A percentile compares a stretch with the other conserved stretches of the same genome.
Evolutionary conservation across 2,113 vertebrate species (phyloP).

Genomic region (Argyrosomus japonicus): DNA sequence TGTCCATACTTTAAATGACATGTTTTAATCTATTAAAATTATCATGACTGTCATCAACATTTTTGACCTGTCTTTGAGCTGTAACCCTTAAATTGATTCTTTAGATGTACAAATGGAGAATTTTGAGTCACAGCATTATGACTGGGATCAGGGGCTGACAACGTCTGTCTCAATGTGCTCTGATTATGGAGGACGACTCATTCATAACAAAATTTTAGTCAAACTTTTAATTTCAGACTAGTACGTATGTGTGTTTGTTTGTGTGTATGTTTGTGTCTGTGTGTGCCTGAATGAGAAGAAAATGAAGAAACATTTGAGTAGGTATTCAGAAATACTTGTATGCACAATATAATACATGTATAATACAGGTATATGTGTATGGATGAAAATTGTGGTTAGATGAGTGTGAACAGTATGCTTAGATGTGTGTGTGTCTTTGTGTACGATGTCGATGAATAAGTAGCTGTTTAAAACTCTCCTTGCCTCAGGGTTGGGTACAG

Average conservation of each 20-base stretch:
- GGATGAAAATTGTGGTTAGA: neutral
- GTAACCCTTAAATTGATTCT: conserved; percentile 17
- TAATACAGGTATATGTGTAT: neutral
- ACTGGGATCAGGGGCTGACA: neutral
- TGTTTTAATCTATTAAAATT: conserved; percentile 2
- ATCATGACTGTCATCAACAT: conserved; percentile 6
- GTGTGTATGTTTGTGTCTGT: neutral
- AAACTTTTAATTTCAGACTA: neutral
- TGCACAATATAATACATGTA: neutral
- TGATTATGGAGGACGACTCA: neutral
- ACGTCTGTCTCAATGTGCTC: neutral
- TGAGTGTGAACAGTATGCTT: conserved; percentile 11
- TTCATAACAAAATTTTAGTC: neutral
- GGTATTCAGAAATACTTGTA: neutral
- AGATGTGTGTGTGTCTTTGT: neutral
- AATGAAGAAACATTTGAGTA: neutral
- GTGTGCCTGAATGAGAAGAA: neutral
- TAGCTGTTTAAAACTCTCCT: conserved; percentile 7
- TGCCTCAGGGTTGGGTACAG: conserved; percentile 9
- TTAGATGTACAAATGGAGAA: neutral
- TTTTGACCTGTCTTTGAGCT: neutral
- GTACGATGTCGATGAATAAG: conserved; percentile 15
- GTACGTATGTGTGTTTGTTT: neutral
- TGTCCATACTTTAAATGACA: conserved; percentile 24
- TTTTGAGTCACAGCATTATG: neutral